Base-by-base conservation (phyloP, 2,797 vertebrate genomes). In the Mormyrus proboscirostris region DNA sequence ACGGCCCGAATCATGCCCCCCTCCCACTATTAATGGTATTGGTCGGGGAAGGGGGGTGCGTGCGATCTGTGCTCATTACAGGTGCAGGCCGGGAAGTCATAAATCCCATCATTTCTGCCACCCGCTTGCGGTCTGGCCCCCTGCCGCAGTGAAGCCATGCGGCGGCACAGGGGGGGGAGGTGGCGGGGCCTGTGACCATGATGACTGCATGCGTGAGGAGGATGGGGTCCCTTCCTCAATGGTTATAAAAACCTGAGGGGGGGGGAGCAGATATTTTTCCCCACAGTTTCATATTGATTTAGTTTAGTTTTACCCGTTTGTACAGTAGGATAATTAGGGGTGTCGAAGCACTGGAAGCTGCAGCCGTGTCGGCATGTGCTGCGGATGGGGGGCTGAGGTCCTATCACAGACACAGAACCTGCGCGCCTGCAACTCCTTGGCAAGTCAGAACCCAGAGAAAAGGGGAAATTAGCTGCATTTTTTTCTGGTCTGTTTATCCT, bases 61-160 rank as follows among this genome's bases (percentile, higher is more conserved):
- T 86, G 83, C 12, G 47, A 55, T 51, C 83, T 86, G 47, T 86
- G 47, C 12, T 51, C 83, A 86, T 51, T 86, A 86, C 83, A 51
- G 16, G 49, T 86, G 83, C 47, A 86, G 83, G 47, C 22, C 2
- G 50, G 83, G 83, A 51, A 86, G 29, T 12, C 12, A 86, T 51
- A 86, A 86, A 86, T 86, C 50, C 12, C 83, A 53, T 53, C 25
- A 53, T 33, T 53, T 22, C 83, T 51, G 33, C 16, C 73, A n/a
- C 2, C 73, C 38, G 41, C 73, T 10, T 6, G 7, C 8, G 50
- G 22, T 29, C 49, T 25, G 83, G 83, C 2, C 83, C 49, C 83
- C 9, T 7, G 12, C 22, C 6, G 49, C 22, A 12, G 22, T 6
- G 47, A 2, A 19, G 22, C 49, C 1, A 0, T 14, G 22, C 51